Conservation (phyloP, 2,888 invertebrate genomes). For the Aphrophora alni region DNA sequence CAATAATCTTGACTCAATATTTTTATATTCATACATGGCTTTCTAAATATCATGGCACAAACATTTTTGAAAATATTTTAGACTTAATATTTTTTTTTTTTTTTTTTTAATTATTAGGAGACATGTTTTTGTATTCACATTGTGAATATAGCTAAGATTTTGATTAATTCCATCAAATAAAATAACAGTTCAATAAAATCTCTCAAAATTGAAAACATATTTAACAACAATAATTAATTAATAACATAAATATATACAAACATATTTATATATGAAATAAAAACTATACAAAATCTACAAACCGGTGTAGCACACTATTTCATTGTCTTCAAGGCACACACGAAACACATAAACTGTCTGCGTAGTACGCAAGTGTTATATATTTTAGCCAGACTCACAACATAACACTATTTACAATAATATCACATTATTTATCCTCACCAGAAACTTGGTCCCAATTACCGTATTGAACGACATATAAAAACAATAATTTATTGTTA, state of each 20-base stretch:
- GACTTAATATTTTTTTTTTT: too few relatives aligned
- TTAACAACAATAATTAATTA: too few relatives aligned
- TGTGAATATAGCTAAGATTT: neutral
- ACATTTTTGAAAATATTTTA: neutral
- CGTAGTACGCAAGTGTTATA: too few relatives aligned
- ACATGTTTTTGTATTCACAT: neutral
- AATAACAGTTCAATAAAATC: conserved; percentile 9
- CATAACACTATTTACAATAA: neutral
- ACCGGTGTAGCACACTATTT: neutral
- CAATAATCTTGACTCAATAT: too few relatives aligned
- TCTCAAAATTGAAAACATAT: neutral
- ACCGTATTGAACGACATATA: too few relatives aligned
- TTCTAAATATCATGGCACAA: neutral
- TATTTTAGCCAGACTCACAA: too few relatives aligned
- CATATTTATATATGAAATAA: neutral
- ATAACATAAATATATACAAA: neutral
- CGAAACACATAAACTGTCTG: neutral
- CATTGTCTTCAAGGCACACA: neutral
- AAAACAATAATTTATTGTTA: too few relatives aligned
- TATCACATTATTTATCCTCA: neutral
- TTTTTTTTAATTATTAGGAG: neutral
- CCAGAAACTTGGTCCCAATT: neutral
- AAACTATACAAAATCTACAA: conserved; percentile 9
- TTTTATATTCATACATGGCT: neutral
- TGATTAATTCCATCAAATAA: conserved; percentile 1